phyloP scores from a whole-genome alignment of 2,888 invertebrate species.

The Neocrepidodera transversa region DNA sequence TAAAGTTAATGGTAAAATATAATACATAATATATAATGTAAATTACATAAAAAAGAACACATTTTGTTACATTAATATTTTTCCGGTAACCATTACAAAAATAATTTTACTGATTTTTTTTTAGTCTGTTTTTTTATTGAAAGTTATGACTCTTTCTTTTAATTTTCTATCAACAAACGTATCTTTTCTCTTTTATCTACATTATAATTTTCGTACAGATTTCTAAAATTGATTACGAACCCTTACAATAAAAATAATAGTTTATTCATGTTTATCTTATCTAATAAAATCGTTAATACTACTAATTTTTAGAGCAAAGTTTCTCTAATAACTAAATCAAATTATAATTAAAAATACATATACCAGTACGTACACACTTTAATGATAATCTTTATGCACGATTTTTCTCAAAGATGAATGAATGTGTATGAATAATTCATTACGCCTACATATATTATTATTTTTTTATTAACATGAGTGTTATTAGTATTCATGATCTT shows the following conservation, averaged over 20 bases:
- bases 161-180: no score
- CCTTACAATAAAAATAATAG: not conserved
- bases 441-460: slow-evolving; percentile 9
- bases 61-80: no score
- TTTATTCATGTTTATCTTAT: not conserved
- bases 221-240: not conserved
- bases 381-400: not conserved
- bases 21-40: no score
- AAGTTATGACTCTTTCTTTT: no score
- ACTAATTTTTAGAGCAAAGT: not conserved
- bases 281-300: not conserved
- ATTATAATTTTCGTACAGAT: no score
- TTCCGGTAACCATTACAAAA: no score
- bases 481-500: slow-evolving; percentile 5
- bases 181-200: no score
- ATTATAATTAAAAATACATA: slow-evolving; percentile 2
- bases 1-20: no score
- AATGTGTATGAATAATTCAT: slow-evolving; percentile 9
- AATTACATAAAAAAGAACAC: no score
- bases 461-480: not conserved
- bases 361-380: not conserved
- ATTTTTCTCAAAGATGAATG: slow-evolving; percentile 4
- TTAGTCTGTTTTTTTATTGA: no score
- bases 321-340: not conserved
- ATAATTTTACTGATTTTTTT: no score